Percentiles rank a stretch among this genome's conserved stretches.
Evolutionary conservation across 2,888 invertebrate species (phyloP).

Genomic region (Tridacna crocea): DNA sequence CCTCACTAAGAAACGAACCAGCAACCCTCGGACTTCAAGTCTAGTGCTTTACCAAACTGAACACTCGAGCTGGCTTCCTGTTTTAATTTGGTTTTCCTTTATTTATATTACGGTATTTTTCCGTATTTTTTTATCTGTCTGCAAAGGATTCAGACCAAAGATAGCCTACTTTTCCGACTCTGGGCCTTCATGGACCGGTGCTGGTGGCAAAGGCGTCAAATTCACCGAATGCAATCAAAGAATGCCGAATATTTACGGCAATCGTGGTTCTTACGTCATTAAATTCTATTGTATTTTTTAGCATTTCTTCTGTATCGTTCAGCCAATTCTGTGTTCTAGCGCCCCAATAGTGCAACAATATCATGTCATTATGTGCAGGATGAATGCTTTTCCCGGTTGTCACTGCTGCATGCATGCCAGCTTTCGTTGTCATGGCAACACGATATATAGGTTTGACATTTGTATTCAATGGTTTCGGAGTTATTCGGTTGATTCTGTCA

Average conservation of each 20-base stretch:
- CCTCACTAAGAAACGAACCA: too few species aligned
- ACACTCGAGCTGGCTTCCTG: too few species aligned
- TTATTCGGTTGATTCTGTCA: constrained; percentile 31
- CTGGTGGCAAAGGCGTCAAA: constrained; percentile 5
- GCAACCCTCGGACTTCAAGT: too few species aligned
- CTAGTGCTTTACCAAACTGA: too few species aligned
- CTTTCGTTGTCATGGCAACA: not conserved
- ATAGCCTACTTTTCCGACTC: too few species aligned
- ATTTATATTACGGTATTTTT: too few species aligned
- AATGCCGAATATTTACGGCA: constrained; percentile 14
- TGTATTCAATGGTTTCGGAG: constrained; percentile 49
- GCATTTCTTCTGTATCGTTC: constrained; percentile 1
- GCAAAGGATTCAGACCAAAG: too few species aligned
- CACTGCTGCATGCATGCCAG: constrained; percentile 5
- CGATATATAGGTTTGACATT: constrained; percentile 30
- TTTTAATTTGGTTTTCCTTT: too few species aligned
- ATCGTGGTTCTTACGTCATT: constrained; percentile 11
- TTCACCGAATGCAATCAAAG: constrained; percentile 22
- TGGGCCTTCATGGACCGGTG: not conserved
- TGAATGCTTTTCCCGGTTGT: not conserved
- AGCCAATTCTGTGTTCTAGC: not conserved
- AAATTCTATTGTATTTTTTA: constrained; percentile 28
- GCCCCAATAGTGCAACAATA: constrained; percentile 3
- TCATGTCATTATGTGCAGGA: not conserved
- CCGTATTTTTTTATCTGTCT: too few species aligned